phyloP scores from a whole-genome alignment of 1,140 invertebrate genomes.

The Drosophila guanche region DNA sequence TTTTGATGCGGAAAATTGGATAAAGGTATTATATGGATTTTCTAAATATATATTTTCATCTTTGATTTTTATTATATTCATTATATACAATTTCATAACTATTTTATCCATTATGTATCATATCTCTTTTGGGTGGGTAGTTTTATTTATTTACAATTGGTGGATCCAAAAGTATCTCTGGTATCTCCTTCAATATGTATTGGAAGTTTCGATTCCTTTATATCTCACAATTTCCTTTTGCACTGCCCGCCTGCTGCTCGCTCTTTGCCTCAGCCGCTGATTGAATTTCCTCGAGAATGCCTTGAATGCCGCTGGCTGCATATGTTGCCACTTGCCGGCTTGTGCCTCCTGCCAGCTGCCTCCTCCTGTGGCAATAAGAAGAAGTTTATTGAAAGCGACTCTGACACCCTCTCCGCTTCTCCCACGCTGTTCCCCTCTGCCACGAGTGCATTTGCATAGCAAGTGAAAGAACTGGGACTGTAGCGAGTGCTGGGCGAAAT shows the following conservation, averaged over 20 bases:
- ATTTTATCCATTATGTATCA: no score
- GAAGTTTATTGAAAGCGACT: constrained; percentile 77
- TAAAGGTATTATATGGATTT: no score
- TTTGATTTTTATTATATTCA: no score
- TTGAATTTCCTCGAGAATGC: constrained; percentile 64
- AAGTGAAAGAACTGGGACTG: constrained; percentile 28
- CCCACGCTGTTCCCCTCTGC: constrained; percentile 15
- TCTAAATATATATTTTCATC: no score
- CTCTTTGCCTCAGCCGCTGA: constrained; percentile 28
- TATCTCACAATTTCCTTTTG: constrained; percentile 16
- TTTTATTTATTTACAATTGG: background rate
- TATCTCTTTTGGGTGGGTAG: background rate
- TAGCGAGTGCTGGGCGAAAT: constrained; percentile 33
- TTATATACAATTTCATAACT: no score
- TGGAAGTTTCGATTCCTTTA: background rate
- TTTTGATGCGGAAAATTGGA: no score
- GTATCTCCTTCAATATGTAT: background rate
- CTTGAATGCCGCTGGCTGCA: constrained; percentile 38
- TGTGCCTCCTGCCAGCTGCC: background rate
- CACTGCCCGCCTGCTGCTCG: constrained; percentile 15
- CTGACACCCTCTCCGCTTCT: constrained; percentile 3
- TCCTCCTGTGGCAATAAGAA: constrained; percentile 41
- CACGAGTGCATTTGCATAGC: constrained; percentile 63
- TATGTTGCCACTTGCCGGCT: constrained; percentile 60
- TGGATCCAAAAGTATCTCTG: background rate